Evolutionary conservation across 2,113 vertebrate genomes (phyloP).

Genomic region (Beaufortia kweichowensis): DNA sequence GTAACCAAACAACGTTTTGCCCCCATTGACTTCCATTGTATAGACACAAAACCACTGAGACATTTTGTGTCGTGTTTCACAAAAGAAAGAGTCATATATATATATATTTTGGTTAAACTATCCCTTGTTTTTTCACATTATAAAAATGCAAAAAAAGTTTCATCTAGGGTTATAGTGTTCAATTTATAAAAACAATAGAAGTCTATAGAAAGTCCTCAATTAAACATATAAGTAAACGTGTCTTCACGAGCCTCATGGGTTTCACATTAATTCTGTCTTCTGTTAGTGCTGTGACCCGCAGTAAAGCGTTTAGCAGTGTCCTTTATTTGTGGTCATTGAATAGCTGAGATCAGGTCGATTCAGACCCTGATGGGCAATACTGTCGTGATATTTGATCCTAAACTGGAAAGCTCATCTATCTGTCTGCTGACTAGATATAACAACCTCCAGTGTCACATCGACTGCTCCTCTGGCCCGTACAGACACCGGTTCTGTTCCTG

Average conservation of each 20-base stretch:
- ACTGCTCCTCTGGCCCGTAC: conserved; percentile 30
- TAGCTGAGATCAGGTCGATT: conserved; percentile 49
- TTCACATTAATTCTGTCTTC: not conserved
- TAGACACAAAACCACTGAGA: no score
- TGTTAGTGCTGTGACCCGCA: conserved; percentile 21
- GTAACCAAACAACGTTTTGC: no score
- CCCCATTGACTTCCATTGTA: no score
- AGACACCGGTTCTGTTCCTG: conserved; percentile 30
- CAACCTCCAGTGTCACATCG: conserved; percentile 41
- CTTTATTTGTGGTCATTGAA: conserved; percentile 40
- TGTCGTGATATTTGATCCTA: conserved; percentile 47
- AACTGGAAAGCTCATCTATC: conserved; percentile 31
- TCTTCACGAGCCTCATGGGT: not conserved
- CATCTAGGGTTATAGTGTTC: no score
- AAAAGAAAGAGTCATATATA: no score
- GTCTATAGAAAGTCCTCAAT: no score
- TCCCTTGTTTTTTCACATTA: no score
- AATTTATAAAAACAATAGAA: no score
- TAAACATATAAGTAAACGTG: no score
- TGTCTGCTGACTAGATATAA: conserved; percentile 53
- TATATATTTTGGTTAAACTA: no score
- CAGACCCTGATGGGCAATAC: conserved; percentile 36
- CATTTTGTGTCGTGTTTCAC: not conserved
- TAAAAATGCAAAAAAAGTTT: no score
- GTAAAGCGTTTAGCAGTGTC: conserved; percentile 22